phyloP scores from a whole-genome alignment of 2,888 invertebrate genomes.

The Drosophila incognita region DNA sequence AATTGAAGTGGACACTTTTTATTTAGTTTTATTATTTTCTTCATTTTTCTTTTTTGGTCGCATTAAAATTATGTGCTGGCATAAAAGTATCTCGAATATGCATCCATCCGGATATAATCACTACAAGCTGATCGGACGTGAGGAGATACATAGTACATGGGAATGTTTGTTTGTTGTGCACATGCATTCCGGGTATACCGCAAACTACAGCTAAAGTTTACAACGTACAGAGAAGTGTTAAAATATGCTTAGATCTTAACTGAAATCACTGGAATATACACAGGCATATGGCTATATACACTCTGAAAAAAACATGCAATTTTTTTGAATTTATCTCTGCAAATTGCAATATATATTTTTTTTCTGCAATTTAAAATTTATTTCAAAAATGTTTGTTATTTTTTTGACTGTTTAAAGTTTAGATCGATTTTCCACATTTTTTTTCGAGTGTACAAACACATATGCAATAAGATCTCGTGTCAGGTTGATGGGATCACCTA shows the following conservation, averaged over 20 bases:
- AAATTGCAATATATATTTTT: neutral
- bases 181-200: constrained; percentile 19
- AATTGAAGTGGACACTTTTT: constrained; percentile 58
- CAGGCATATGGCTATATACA: constrained; percentile 21
- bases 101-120: constrained; percentile 45
- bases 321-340: neutral
- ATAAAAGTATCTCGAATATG: constrained; percentile 34
- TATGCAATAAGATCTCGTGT: neutral
- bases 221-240: constrained; percentile 61
- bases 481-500: constrained; percentile 29
- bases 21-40: constrained; percentile 22
- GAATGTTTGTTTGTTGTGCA: constrained; percentile 1
- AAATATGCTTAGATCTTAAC: constrained; percentile 63
- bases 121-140: constrained; percentile 43
- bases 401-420: neutral
- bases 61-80: constrained; percentile 70
- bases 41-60: constrained; percentile 52
- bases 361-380: neutral
- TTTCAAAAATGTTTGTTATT: neutral
- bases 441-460: neutral
- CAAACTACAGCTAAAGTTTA: constrained; percentile 49
- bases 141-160: constrained; percentile 16
- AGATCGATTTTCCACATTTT: neutral
- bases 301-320: neutral
- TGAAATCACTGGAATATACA: constrained; percentile 64